Evolutionary conservation across 2,113 vertebrate genomes (phyloP).

Genomic region (Pseudonaja textilis): DNA sequence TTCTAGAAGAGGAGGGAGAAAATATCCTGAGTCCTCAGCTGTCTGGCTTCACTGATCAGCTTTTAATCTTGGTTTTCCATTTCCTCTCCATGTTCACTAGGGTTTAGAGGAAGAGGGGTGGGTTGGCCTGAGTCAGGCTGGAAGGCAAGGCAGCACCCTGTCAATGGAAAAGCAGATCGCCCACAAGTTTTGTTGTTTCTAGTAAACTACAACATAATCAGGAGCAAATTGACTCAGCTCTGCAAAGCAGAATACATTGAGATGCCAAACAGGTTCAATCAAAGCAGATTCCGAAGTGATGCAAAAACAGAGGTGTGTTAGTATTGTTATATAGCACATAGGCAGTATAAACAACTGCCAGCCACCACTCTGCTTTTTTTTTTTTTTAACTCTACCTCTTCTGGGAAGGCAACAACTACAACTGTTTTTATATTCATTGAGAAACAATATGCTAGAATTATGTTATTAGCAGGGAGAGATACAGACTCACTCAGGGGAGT

Average conservation of each 20-base stretch:
- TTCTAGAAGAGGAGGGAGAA: neutral
- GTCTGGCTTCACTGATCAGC: neutral
- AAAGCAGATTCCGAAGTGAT: neutral
- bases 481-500: neutral
- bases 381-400: neutral
- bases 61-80: neutral
- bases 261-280: neutral
- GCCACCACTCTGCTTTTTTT: neutral
- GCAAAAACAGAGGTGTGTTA: neutral
- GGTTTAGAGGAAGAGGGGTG: neutral
- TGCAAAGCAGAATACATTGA: neutral
- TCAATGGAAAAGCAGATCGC: neutral
- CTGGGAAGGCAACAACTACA: neutral
- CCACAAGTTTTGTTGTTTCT: neutral
- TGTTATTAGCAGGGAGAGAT: neutral
- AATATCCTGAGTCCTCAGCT: neutral
- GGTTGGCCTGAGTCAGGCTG: neutral
- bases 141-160: neutral
- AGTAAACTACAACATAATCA: neutral
- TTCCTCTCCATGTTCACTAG: neutral
- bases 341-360: neutral
- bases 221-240: neutral
- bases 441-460: neutral
- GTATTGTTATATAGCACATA: neutral
- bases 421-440: neutral